Percentiles rank a stretch among this genome's conserved stretches.
Conservation (phyloP, 2,113 vertebrate species). For the Apaloderma vittatum region DNA sequence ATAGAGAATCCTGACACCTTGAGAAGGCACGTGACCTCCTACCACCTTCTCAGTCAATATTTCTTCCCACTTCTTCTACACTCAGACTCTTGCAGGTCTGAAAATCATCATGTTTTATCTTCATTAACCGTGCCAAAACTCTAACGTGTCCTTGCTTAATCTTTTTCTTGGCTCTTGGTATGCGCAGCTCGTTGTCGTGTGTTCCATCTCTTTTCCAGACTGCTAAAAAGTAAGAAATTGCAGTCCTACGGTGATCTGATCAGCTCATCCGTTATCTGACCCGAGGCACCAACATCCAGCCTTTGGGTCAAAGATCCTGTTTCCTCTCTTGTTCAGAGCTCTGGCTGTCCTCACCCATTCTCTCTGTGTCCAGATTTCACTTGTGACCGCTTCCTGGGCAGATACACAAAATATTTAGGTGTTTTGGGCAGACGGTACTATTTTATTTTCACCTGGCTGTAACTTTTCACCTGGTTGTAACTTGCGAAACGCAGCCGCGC, state of each 20-base stretch:
- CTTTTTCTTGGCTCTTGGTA: not conserved
- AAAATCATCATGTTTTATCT: not conserved
- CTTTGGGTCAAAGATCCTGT: not conserved
- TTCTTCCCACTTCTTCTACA: not conserved
- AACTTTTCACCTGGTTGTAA: not conserved
- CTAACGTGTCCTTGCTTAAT: not conserved
- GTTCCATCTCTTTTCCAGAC: not conserved
- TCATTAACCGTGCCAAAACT: not conserved
- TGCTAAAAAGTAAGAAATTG: not conserved
- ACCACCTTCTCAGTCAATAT: accelerated
- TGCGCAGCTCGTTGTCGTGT: not conserved
- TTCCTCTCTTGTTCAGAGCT: not conserved
- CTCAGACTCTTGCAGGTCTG: not conserved
- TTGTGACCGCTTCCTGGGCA: not conserved
- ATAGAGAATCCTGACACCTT: not conserved
- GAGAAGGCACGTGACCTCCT: not conserved
- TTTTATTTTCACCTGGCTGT: not conserved
- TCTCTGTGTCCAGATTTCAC: not conserved
- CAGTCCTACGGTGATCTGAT: not conserved
- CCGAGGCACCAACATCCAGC: not conserved
- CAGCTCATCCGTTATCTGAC: not conserved
- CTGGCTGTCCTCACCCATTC: not conserved
- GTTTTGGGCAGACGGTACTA: accelerated
- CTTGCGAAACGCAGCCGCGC: not conserved
- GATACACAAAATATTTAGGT: not conserved